Conservation (phyloP, 1,140 invertebrate species). For the Mactra quadrangularis region DNA sequence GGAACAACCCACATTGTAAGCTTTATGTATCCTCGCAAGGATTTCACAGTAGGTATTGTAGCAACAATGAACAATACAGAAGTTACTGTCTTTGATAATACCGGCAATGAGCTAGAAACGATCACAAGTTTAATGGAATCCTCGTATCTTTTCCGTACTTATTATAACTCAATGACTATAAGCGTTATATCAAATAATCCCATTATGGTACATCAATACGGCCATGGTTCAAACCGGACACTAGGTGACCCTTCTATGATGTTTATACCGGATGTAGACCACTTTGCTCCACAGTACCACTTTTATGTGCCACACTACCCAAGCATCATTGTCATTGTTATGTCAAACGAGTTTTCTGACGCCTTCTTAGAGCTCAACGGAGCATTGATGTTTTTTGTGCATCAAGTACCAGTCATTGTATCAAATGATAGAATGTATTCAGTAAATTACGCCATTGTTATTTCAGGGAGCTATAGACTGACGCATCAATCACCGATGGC, state of each 20-base stretch:
- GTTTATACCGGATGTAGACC: not conserved
- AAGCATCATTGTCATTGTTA: not conserved
- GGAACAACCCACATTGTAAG: not conserved
- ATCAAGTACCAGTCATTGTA: no score
- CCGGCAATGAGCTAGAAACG: not conserved
- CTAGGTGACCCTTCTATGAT: constrained; percentile 11
- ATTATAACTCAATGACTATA: not conserved
- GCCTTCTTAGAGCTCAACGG: not conserved
- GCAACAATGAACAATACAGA: not conserved
- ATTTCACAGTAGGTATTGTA: constrained; percentile 9
- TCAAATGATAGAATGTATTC: no score
- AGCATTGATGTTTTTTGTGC: not conserved
- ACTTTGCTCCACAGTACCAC: not conserved
- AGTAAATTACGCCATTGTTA: no score
- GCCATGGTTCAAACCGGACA: not conserved
- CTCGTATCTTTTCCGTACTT: not conserved
- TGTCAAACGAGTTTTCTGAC: not conserved
- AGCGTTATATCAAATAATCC: not conserved
- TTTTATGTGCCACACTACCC: constrained; percentile 3
- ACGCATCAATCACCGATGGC: no score
- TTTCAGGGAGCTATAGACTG: no score
- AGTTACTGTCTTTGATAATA: not conserved
- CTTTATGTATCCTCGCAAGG: constrained; percentile 4
- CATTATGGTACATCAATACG: not conserved
- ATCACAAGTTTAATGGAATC: not conserved